Evolutionary conservation across 2,888 invertebrate genomes (phyloP).

Genomic region (Plebejus argus): DNA sequence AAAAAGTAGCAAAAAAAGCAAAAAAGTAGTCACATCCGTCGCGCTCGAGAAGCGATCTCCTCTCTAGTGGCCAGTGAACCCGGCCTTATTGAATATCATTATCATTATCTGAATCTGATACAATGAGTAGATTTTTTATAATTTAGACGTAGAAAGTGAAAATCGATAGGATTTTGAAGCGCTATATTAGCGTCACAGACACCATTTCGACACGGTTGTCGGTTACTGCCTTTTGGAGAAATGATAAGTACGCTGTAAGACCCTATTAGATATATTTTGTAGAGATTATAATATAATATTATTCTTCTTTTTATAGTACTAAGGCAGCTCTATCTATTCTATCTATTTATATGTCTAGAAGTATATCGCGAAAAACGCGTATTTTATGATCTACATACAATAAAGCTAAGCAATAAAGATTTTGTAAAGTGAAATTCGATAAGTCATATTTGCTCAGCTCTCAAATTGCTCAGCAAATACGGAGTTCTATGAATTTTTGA

Average conservation of each 20-base stretch:
- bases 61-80: slow-evolving; percentile 65
- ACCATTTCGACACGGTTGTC: too few relatives aligned
- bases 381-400: neutral
- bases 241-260: too few relatives aligned
- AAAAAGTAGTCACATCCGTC: slow-evolving; percentile 64
- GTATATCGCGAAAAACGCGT: neutral
- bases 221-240: too few relatives aligned
- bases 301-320: too few relatives aligned
- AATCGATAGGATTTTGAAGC: too few relatives aligned
- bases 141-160: too few relatives aligned
- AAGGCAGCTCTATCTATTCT: too few relatives aligned
- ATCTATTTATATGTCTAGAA: too few relatives aligned
- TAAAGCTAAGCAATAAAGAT: too few relatives aligned
- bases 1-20: slow-evolving; percentile 37
- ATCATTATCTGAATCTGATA: neutral
- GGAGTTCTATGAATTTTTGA: neutral
- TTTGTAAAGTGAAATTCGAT: neutral
- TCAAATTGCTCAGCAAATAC: neutral
- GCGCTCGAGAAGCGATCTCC: slow-evolving; percentile 62
- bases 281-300: too few relatives aligned
- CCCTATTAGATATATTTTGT: too few relatives aligned
- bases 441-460: neutral
- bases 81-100: slow-evolving; percentile 46
- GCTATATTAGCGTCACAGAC: too few relatives aligned
- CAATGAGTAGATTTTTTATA: neutral